These are phyloP conservation scores for Mechanitis messenoides DNA, from an alignment of 2,888 invertebrate species.

Conservation along the genomic window DNA sequence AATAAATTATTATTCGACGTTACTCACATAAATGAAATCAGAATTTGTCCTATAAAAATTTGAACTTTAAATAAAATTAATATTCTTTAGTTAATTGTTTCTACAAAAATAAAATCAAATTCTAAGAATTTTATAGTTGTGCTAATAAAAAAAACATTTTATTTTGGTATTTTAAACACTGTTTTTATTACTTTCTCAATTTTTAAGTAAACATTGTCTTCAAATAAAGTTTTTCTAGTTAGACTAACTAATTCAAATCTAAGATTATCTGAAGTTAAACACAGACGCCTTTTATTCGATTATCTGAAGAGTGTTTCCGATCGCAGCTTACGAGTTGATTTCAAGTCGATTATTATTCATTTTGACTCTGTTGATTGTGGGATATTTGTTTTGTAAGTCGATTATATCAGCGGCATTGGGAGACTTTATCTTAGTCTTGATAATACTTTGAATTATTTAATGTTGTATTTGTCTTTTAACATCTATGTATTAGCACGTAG, in stretches of 20 bases:
- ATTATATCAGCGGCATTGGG: background rate
- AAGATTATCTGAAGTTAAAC: slow-evolving; percentile 12
- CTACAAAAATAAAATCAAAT: too few species aligned
- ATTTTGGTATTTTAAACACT: too few species aligned
- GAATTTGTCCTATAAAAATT: too few species aligned
- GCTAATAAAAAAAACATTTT: too few species aligned
- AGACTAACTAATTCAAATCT: background rate
- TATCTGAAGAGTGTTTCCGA: slow-evolving; percentile 17
- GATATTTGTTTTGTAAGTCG: slow-evolving; percentile 17
- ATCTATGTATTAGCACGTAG: too few species aligned
- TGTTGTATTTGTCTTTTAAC: background rate
- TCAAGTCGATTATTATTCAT: slow-evolving; percentile 24
- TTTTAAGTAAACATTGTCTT: too few species aligned
- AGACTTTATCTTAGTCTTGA: background rate
- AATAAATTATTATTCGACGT: too few species aligned
- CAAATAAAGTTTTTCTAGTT: background rate
- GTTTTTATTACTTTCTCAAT: too few species aligned
- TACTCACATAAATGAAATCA: too few species aligned
- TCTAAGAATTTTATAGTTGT: too few species aligned
- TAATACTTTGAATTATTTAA: background rate
- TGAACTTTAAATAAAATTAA: too few species aligned
- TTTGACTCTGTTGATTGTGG: slow-evolving; percentile 17
- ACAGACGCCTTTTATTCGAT: slow-evolving; percentile 16
- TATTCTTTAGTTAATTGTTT: too few species aligned
- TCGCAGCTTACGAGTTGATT: slow-evolving; percentile 21